A percentile compares a stretch with the other conserved stretches of the same genome.
These are phyloP conservation scores for Sciurus carolinensis DNA, from an alignment of 2,797 vertebrate species.

Conservation along the genomic window DNA sequence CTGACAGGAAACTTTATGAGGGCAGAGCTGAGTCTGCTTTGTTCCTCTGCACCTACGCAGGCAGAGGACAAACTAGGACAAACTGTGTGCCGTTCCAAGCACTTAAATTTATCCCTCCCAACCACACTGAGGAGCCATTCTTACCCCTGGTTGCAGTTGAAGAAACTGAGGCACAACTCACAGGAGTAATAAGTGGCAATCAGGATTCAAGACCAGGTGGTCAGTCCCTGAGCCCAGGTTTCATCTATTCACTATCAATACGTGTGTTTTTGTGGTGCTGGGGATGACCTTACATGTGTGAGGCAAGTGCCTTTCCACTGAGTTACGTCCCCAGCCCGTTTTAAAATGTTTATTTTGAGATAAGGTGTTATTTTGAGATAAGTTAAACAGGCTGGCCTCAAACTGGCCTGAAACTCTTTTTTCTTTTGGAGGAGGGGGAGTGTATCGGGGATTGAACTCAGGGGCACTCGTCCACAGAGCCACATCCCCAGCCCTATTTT, in stretches of 20 bases:
- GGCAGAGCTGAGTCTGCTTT: neutral
- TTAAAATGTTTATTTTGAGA: neutral
- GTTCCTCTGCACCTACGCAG: neutral
- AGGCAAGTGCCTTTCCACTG: neutral
- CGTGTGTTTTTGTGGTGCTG: neutral
- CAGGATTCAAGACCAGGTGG: neutral
- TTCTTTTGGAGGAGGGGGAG: too few relatives aligned
- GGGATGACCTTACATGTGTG: neutral
- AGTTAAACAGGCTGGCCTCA: neutral
- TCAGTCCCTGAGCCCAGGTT: neutral
- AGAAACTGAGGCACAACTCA: neutral
- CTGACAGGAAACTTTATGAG: neutral
- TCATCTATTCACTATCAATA: neutral
- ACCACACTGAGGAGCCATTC: neutral
- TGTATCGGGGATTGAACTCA: too few relatives aligned
- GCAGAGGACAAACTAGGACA: neutral
- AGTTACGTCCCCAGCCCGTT: neutral
- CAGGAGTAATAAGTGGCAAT: neutral
- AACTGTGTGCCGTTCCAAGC: neutral
- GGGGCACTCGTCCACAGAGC: too few relatives aligned
- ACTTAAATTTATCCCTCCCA: neutral
- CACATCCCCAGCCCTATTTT: too few relatives aligned
- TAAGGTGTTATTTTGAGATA: neutral
- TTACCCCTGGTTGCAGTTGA: neutral
- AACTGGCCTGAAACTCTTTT: neutral